Conservation (phyloP, 2,113 vertebrate species). For the Forbesichthys agassizii region DNA sequence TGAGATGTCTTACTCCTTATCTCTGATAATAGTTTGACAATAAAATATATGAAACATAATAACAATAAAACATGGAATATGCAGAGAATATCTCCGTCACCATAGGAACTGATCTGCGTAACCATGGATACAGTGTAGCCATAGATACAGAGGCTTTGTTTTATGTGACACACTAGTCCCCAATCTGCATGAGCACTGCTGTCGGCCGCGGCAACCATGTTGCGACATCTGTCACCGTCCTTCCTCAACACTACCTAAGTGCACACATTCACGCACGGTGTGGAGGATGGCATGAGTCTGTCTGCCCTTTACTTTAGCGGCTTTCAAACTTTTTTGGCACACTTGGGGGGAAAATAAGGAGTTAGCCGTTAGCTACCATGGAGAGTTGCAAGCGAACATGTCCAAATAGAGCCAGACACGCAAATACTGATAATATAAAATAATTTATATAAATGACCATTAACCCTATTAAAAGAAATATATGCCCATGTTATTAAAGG, state of each 20-base stretch:
- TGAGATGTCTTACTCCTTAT: constrained; percentile 42
- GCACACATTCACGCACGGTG: too few species aligned
- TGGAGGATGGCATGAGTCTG: too few species aligned
- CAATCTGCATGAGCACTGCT: constrained; percentile 23
- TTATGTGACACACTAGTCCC: constrained; percentile 51
- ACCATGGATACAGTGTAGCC: constrained; percentile 76
- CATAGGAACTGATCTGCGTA: constrained; percentile 71
- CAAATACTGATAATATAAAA: not conserved
- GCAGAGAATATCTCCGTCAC: constrained; percentile 58
- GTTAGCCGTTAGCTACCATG: too few species aligned
- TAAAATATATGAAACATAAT: constrained; percentile 68
- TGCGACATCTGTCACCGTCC: constrained; percentile 4
- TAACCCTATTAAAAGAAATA: not conserved
- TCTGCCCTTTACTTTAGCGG: too few species aligned
- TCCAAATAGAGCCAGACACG: not conserved
- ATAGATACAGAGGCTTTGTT: constrained; percentile 68
- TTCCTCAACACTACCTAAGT: not conserved
- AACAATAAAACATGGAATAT: constrained; percentile 60
- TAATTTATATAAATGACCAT: not conserved
- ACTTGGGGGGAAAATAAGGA: too few species aligned
- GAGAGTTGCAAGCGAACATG: too few species aligned
- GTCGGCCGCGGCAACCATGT: constrained; percentile 26
- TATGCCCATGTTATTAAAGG: too few species aligned
- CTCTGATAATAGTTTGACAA: constrained; percentile 51
- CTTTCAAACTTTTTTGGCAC: too few species aligned